These are phyloP conservation scores for Haliclona indistincta DNA, from an alignment of 37 sponge, comb jelly and placozoan genomes.

Conservation along the genomic window DNA sequence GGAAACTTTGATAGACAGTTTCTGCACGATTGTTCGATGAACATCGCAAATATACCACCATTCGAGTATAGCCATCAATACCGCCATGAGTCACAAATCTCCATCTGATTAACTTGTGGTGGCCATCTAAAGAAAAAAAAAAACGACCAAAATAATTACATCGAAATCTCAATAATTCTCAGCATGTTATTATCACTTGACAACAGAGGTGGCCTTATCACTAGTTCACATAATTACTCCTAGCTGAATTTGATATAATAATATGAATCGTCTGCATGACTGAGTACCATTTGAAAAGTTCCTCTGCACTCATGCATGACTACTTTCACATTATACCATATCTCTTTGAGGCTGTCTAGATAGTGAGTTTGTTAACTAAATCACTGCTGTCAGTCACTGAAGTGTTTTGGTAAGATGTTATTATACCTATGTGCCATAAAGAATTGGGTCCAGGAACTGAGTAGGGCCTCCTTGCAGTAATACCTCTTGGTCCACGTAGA, in stretches of 20 bases:
- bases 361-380: no score
- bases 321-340: no score
- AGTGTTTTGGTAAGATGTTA: neutral
- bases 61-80: slow-evolving; percentile 57
- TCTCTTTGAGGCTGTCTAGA: no score
- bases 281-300: no score
- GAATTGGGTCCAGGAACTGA: slow-evolving; percentile 70
- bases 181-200: neutral
- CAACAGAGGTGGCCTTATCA: neutral
- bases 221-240: no score
- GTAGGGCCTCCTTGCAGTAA: slow-evolving; percentile 33
- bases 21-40: slow-evolving; percentile 50
- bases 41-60: slow-evolving; percentile 47
- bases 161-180: neutral
- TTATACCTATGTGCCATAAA: slow-evolving; percentile 80
- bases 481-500: slow-evolving; percentile 29
- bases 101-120: slow-evolving; percentile 72
- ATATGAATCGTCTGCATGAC: no score
- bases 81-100: slow-evolving; percentile 60
- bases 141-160: no score
- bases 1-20: slow-evolving; percentile 49
- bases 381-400: neutral
- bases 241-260: no score
- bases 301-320: no score
- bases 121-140: slow-evolving; percentile 36